Conservation (phyloP, 2,797 vertebrate genomes). For the Peromyscus aztecus region DNA sequence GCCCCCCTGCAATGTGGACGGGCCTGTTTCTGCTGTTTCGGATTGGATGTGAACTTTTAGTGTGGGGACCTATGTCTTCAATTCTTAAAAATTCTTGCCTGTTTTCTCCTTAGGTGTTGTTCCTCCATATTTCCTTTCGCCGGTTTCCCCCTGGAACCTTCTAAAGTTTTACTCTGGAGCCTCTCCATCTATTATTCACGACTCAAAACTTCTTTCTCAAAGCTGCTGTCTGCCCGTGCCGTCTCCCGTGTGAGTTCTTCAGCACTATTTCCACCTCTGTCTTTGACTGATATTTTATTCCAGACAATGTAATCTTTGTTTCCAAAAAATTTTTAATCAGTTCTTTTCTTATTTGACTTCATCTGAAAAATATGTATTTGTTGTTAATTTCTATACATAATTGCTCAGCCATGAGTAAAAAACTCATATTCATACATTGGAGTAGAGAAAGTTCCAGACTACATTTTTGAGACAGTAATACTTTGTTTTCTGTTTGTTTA, state of each 20-base stretch:
- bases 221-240: neutral
- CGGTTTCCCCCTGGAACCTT: neutral
- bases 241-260: neutral
- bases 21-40: constrained; percentile 1
- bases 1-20: neutral
- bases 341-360: neutral
- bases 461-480: neutral
- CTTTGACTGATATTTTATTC: constrained; percentile 27
- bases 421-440: neutral
- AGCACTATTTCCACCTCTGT: neutral
- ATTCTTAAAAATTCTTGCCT: constrained; percentile 17
- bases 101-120: constrained; percentile 25
- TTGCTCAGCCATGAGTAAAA: neutral
- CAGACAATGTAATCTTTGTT: neutral
- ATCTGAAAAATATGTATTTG: constrained; percentile 25
- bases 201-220: neutral
- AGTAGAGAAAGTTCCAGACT: neutral
- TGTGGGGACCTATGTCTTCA: constrained; percentile 23
- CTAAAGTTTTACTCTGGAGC: constrained; percentile 1
- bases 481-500: neutral
- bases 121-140: neutral
- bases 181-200: constrained; percentile 29
- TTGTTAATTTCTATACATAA: constrained; percentile 38
- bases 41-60: constrained; percentile 41
- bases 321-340: neutral